Percentiles rank a stretch among this genome's conserved stretches.
These are phyloP conservation scores for Drosophila nebulosa DNA, from an alignment of 1,140 invertebrate species.

Conservation along the genomic window DNA sequence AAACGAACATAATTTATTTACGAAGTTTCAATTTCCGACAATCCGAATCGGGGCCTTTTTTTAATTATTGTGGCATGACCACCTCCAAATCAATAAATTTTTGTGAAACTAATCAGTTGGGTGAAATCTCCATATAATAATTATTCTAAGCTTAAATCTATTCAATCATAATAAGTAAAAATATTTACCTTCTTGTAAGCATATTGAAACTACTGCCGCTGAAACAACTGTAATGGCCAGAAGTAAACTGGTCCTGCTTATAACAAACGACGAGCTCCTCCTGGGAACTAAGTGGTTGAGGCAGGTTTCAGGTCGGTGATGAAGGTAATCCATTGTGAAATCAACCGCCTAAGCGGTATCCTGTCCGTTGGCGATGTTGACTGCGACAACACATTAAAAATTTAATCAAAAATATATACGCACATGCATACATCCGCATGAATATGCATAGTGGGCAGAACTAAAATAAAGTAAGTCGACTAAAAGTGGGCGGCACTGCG, in stretches of 20 bases:
- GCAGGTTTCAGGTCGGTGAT: slow-evolving; percentile 1
- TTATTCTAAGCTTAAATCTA: no score
- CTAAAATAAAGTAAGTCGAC: slow-evolving; percentile 8
- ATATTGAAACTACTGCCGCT: slow-evolving; percentile 11
- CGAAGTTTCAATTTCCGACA: slow-evolving; percentile 3
- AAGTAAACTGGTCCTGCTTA: slow-evolving; percentile 10
- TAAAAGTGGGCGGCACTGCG: not conserved
- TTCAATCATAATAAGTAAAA: not conserved
- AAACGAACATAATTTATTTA: no score
- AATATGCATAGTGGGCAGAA: not conserved
- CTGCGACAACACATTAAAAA: slow-evolving; percentile 34
- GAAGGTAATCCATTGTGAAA: slow-evolving; percentile 55
- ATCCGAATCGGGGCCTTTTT: not conserved
- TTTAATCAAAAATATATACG: slow-evolving; percentile 51
- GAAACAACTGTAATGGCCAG: slow-evolving; percentile 15
- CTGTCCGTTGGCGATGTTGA: slow-evolving; percentile 33
- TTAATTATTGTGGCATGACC: not conserved
- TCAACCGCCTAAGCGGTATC: slow-evolving; percentile 59
- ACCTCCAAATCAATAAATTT: not conserved
- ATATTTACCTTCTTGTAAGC: slow-evolving; percentile 41
- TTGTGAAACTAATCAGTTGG: not conserved
- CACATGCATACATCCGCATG: not conserved
- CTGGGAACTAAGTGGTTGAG: slow-evolving; percentile 16
- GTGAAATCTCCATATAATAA: no score
- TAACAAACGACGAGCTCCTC: slow-evolving; percentile 18